Evolutionary conservation across 1,140 invertebrate genomes (phyloP), one percentile per base, ranked within the genome.

Genomic region (Rhagoletis zephyria): DNA sequence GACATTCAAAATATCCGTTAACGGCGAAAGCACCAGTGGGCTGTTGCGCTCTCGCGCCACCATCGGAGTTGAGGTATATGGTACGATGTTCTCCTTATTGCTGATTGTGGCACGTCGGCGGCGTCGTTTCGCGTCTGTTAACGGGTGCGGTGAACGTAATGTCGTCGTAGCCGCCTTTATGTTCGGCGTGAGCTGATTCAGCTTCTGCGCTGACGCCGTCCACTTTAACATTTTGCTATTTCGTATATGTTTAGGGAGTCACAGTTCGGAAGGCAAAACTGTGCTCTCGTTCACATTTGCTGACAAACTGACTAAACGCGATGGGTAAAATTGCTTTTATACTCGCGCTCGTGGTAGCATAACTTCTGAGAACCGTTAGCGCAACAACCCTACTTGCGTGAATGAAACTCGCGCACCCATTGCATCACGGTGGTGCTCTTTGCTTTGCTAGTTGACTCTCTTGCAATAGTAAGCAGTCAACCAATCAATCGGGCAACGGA

Each of bases 241-340:
- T 88, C 19, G 3, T 14, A 77, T 74, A n/a, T 48, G 12, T 3
- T 88, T 59, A 67, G n/a, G 70, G 42, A 30, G 48, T 59, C 7
- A 42, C 14, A 86, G n/a, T 86, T 86, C 42, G 12, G 3, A 19
- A 59, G 9, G 45, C 3, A 65, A 16, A 51, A 81, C 42, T 86
- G 14, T 86, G 9, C 30, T 60, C 56, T 42, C 67, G 40, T 77
- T 77, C 19, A 60, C 91, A 89, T 90, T 91, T 89, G 91, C 91
- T 92, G 91, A 92, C 91, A 92, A 92, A 92, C 91, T 92, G 90
- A 91, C 89, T 89, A 63, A 87, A 51, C 12, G 10, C 12, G 59
- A 40, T 64, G 19, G 61, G 60, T n/a, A 70, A 51, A 74, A 6
- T 45, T 56, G 48, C 86, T 85, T 88, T 88, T 88, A 88, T 88